Conservation (phyloP, 37 sponge, comb jelly and placozoan genomes). For the Beroe forskalii region DNA sequence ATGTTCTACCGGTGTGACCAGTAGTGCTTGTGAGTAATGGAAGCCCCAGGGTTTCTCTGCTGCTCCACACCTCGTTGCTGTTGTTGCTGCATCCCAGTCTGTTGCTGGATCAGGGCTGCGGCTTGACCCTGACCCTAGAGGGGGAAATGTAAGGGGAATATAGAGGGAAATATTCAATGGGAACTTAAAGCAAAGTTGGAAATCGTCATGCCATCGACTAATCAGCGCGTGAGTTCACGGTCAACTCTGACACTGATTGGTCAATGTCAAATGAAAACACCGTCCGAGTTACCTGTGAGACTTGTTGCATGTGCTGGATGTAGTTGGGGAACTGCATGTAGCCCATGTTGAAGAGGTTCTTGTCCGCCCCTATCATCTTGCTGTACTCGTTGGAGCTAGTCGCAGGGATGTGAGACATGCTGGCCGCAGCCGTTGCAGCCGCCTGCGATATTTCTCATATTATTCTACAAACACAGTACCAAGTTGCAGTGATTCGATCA, state of each 20-base stretch:
- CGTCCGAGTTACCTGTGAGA: background rate
- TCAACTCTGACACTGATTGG: too few species aligned
- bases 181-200: too few species aligned
- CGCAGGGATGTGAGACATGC: constrained; percentile 5
- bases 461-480: too few species aligned
- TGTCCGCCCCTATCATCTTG: constrained; percentile 43
- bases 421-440: background rate
- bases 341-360: constrained; percentile 27
- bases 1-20: constrained; percentile 64
- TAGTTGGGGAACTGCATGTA: constrained; percentile 65
- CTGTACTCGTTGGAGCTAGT: constrained; percentile 23
- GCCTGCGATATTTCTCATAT: too few species aligned
- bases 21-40: constrained; percentile 11
- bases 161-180: too few species aligned
- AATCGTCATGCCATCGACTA: too few species aligned
- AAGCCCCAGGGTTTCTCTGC: background rate
- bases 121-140: constrained; percentile 19
- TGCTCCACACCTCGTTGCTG: constrained; percentile 41
- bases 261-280: too few species aligned
- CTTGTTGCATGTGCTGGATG: constrained; percentile 42
- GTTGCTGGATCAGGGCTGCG: background rate
- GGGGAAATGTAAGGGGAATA: too few species aligned
- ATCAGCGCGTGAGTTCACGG: too few species aligned
- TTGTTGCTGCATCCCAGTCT: background rate
- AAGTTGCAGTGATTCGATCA: too few species aligned